Conservation (phyloP, 1,140 invertebrate genomes). For the Camponotus pennsylvanicus region DNA sequence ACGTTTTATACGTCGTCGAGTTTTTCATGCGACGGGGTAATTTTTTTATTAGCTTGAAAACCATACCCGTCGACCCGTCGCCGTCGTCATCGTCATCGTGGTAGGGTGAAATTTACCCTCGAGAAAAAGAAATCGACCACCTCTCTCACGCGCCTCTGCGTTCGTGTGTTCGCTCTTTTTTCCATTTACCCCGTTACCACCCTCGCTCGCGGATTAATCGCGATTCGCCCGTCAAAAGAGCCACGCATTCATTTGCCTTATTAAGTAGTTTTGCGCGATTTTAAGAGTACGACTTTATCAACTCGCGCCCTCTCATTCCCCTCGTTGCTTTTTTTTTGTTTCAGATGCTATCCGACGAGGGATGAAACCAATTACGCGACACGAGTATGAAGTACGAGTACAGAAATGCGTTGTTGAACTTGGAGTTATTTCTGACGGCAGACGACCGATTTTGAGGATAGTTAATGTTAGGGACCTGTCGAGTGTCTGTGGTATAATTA, state of each 20-base stretch:
- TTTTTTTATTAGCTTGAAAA: slow-evolving; percentile 84
- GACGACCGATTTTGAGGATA: slow-evolving; percentile 42
- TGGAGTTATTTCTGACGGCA: slow-evolving; percentile 55
- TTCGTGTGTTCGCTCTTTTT: slow-evolving; percentile 57
- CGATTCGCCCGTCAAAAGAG: slow-evolving; percentile 63
- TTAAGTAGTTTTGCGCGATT: slow-evolving; percentile 78
- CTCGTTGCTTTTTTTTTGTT: slow-evolving; percentile 19
- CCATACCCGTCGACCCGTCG: slow-evolving; percentile 80
- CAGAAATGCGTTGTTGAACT: slow-evolving; percentile 44
- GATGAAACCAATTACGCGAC: slow-evolving; percentile 51
- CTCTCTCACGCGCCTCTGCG: slow-evolving; percentile 20
- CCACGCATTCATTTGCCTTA: slow-evolving; percentile 78
- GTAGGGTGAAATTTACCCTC: slow-evolving; percentile 64
- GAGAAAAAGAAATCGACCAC: slow-evolving; percentile 63
- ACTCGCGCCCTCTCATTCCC: slow-evolving; percentile 40
- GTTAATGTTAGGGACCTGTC: slow-evolving; percentile 11
- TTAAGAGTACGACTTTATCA: slow-evolving; percentile 73
- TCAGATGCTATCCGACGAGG: neutral
- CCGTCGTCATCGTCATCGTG: slow-evolving; percentile 67
- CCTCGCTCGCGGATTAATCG: slow-evolving; percentile 39
- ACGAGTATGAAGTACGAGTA: neutral
- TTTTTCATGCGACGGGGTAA: slow-evolving; percentile 80
- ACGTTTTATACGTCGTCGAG: slow-evolving; percentile 79
- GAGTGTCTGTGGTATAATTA: slow-evolving; percentile 56
- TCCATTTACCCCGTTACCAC: neutral